Evolutionary conservation across 2,797 vertebrate genomes (phyloP).

Genomic region (Poeciliopsis presidionis): DNA sequence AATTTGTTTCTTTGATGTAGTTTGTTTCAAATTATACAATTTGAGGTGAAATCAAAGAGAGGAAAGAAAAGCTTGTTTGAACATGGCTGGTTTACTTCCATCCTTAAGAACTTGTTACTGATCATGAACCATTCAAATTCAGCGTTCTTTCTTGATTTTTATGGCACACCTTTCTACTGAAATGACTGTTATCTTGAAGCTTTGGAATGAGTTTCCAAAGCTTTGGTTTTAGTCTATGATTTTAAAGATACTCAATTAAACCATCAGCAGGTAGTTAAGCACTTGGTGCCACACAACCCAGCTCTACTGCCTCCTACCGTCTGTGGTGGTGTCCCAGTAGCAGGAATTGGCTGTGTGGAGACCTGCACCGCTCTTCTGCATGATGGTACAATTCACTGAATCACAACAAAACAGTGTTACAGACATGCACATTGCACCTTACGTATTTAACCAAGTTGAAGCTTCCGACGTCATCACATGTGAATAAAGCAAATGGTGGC

Average conservation of each 20-base stretch:
- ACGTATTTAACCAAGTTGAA: not conserved
- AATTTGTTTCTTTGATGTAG: not conserved
- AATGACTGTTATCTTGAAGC: not conserved
- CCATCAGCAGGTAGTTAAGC: not conserved
- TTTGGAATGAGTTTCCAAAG: not conserved
- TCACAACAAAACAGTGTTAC: slow-evolving; percentile 32
- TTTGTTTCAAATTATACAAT: slow-evolving; percentile 1
- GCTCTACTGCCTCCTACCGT: slow-evolving; percentile 80
- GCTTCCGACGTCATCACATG: not conserved
- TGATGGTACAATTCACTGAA: slow-evolving; percentile 93
- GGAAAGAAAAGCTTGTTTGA: not conserved
- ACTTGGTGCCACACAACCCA: not conserved
- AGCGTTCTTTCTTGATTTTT: not conserved
- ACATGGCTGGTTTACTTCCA: not conserved
- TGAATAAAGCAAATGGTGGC: not conserved
- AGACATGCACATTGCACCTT: not conserved
- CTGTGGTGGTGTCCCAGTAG: slow-evolving; percentile 96
- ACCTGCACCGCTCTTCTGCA: slow-evolving; percentile 95
- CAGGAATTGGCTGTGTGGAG: slow-evolving; percentile 97
- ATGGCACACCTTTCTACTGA: not conserved
- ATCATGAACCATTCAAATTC: not conserved
- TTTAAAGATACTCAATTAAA: not conserved
- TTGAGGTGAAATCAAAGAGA: not conserved
- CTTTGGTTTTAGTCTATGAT: not conserved
- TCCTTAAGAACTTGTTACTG: not conserved